phyloP scores from a whole-genome alignment of 2,888 invertebrate genomes.

The Pantelozetes paolii region DNA sequence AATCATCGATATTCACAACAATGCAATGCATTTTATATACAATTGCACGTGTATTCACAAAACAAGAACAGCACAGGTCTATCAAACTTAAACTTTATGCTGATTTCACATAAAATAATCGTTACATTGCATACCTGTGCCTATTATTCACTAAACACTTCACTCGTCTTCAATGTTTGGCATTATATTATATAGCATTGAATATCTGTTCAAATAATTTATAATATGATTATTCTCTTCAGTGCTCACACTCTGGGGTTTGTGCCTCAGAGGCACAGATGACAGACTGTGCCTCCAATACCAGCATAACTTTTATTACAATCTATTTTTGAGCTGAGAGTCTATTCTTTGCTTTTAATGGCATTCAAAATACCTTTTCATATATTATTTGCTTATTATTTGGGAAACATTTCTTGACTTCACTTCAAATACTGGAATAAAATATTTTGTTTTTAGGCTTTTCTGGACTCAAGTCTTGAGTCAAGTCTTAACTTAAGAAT shows the following conservation, averaged over 20 bases:
- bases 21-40: not conserved
- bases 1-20: conserved; percentile 14
- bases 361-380: not conserved
- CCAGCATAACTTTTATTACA: conserved; percentile 16
- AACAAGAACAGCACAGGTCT: not conserved
- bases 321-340: not conserved
- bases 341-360: not conserved
- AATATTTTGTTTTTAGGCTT: not conserved
- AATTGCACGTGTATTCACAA: conserved; percentile 28
- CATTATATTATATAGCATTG: not conserved
- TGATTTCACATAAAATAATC: not conserved
- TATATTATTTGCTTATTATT: not conserved
- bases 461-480: too few relatives aligned
- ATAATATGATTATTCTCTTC: conserved; percentile 6
- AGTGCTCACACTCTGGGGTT: not conserved
- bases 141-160: not conserved
- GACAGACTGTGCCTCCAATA: conserved; percentile 16
- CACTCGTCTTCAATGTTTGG: not conserved
- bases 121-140: not conserved
- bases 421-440: not conserved
- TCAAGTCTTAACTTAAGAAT: not conserved
- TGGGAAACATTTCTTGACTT: not conserved
- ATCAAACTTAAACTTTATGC: not conserved
- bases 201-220: conserved; percentile 11
- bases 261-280: conserved; percentile 4